Evolutionary conservation across 2,113 vertebrate species (phyloP).

Genomic region (Nibea albiflora): DNA sequence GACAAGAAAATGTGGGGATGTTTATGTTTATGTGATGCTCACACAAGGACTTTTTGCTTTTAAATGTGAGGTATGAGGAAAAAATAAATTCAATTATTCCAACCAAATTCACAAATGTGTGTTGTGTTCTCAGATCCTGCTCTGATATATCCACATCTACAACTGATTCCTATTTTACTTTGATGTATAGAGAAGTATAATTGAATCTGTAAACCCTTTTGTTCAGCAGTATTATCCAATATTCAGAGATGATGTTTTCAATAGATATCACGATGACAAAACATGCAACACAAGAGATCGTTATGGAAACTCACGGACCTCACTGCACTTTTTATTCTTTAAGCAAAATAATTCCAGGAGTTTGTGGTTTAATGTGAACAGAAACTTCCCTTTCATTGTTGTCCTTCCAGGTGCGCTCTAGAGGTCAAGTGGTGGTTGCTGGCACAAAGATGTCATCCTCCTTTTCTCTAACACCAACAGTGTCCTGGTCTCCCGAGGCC

Average conservation of each 20-base stretch:
- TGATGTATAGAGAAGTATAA: neutral
- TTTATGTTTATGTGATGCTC: neutral
- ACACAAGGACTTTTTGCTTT: neutral
- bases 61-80: too few relatives aligned
- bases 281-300: neutral
- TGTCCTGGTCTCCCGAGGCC: constrained; percentile 88
- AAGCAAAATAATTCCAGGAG: neutral
- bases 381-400: neutral
- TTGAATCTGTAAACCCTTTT: neutral
- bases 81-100: too few relatives aligned
- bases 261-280: neutral
- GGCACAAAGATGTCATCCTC: constrained; percentile 80
- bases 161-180: neutral
- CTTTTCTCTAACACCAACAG: constrained; percentile 85
- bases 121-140: neutral
- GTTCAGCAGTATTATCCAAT: neutral
- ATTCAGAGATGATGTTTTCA: neutral
- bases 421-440: constrained; percentile 84
- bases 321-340: neutral
- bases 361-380: neutral
- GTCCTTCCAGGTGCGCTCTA: constrained; percentile 85
- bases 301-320: neutral
- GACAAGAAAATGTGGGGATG: neutral
- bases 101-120: too few relatives aligned
- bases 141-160: neutral